These are phyloP conservation scores for Myotis findleyi DNA, from an alignment of 2,797 vertebrate species.

Conservation along the genomic window DNA sequence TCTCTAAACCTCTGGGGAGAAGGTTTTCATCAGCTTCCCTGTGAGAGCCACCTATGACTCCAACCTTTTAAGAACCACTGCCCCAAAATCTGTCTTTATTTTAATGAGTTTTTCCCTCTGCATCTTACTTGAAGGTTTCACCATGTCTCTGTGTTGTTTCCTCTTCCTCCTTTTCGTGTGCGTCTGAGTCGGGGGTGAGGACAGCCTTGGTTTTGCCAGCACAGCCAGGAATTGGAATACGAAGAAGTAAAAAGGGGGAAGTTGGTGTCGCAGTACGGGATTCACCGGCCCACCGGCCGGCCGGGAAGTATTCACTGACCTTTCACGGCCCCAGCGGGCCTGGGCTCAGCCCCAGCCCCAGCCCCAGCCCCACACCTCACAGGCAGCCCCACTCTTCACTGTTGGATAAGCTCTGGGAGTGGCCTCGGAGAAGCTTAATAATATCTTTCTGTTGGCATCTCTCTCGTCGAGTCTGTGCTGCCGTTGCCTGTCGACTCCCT, in stretches of 20 bases:
- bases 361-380: accelerated
- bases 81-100: neutral
- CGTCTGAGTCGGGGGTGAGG: too few species aligned
- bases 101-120: neutral
- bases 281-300: accelerated
- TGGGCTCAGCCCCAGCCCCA: neutral
- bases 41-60: accelerated
- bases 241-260: neutral
- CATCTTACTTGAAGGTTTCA: accelerated
- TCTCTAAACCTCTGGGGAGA: neutral
- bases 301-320: accelerated
- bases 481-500: accelerated
- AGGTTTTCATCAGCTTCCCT: neutral
- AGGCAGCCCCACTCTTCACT: accelerated
- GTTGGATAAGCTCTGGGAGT: neutral
- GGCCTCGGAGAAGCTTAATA: neutral
- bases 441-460: too few species aligned
- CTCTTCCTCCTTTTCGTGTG: too few species aligned
- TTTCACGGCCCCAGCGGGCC: accelerated
- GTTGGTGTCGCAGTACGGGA: accelerated
- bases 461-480: neutral
- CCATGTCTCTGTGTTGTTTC: accelerated
- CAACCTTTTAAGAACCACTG: accelerated
- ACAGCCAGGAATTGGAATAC: accelerated
- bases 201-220: neutral